Base-by-base conservation (phyloP, 2,888 invertebrate genomes). In the Conchocele bisecta region DNA sequence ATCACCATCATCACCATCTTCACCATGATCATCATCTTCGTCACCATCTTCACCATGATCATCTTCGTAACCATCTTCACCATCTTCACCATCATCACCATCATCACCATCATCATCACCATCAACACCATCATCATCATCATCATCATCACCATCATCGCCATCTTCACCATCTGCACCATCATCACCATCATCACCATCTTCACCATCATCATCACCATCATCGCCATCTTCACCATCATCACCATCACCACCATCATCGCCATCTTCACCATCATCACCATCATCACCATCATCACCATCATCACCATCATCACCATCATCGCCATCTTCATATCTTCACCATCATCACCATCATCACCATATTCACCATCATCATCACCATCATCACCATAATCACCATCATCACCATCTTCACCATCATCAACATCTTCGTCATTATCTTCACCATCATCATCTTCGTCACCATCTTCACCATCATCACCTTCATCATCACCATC, bases 1-100 rank as follows among this genome's bases (percentile, higher is more conserved):
- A 44, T 44, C 46, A 44, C 20, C 46, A 44, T 44, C 46, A 15
- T n/a, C n/a, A n/a, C n/a, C n/a, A n/a, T n/a, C n/a, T n/a, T n/a
- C n/a, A n/a, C n/a, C n/a, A n/a, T n/a, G 11, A 13, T n/a, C 15
- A 13, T n/a, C 20, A 44, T 44, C 46, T n/a, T 44, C 46, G 17
- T 44, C 46, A 44, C 17, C 46, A 44, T 44, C 46, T n/a, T 20
- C 46, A 44, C 17, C 46, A 44, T 44, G 15, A 44, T 44, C 46
- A 44, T 44, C 46, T n/a, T 44, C 46, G 17, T 44, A 13, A 44
- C 17, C 46, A 17, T 20, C 46, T 11, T 44, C 46, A 17, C 17
- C 46, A 17, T 44, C 46, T 11, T 44, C 46, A 17, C 20, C 20
- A 17, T 44, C 20, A 17, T 44, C 46, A 17, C 11, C 46, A 17